phyloP scores from a whole-genome alignment of 2,797 vertebrate genomes.

The Eremophila alpestris region DNA sequence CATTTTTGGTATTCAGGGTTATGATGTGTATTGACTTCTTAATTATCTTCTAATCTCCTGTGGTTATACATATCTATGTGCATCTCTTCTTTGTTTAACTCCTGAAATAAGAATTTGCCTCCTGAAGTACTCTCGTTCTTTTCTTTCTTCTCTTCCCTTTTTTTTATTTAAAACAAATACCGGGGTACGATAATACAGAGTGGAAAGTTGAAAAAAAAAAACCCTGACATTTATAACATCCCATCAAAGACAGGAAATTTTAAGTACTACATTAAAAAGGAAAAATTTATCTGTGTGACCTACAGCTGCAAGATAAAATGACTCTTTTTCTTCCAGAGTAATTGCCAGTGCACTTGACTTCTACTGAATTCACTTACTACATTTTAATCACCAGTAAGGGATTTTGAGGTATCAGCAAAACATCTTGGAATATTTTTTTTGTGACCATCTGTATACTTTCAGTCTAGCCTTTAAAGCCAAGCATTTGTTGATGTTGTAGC shows the following conservation, averaged over 20 bases:
- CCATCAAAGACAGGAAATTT: neutral
- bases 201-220: neutral
- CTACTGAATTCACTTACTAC: neutral
- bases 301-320: neutral
- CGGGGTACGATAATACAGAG: neutral
- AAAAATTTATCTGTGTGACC: conserved; percentile 44
- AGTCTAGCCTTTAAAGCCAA: neutral
- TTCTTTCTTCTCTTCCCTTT: neutral
- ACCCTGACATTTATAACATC: neutral
- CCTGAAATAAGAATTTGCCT: too few relatives aligned
- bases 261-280: neutral
- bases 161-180: neutral
- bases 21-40: conserved; percentile 69
- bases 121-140: too few relatives aligned
- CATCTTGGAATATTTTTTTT: neutral
- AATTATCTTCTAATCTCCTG: conserved; percentile 66
- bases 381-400: neutral
- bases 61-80: conserved; percentile 62
- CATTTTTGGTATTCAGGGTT: conserved; percentile 38
- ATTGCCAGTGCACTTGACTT: neutral
- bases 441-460: neutral
- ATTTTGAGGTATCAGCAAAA: neutral
- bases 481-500: neutral
- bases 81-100: conserved; percentile 42
- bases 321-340: neutral